Base-by-base conservation (phyloP, 2,113 vertebrate species). In the Notarius quadriscutis region DNA sequence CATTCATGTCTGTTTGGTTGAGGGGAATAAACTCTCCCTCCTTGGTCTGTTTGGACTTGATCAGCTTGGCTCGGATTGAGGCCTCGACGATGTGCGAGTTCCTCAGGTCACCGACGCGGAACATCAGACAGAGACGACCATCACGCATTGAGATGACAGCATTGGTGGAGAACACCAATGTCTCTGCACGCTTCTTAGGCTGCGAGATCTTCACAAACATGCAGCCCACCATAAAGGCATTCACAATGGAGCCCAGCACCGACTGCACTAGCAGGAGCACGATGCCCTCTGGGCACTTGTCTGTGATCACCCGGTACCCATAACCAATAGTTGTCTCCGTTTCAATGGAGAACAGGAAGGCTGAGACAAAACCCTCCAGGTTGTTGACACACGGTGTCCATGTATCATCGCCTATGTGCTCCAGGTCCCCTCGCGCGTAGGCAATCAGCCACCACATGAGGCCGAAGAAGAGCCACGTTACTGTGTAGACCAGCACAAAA, bases 141-240 rank as follows among this genome's bases (percentile, higher is more conserved):
- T 99, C 98, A 88, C 98, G 94, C 95, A 99, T 97, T 77, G 97
- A 99, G 94, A 99, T 98, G 89, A 99, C 98, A 0, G 98, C 97
- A 0, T 97, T 97, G 88, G 97, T 99, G 95, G 98, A 99, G 89
- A 99, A 99, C 87, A 99, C 98, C 90, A 99, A 92, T 34, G 98
- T 99, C 96, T 99, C 98, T 1, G 98, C 98, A 85, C 98, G 96
- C 94, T 99, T 99, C 95, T 99, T 99, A 91, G 98, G 98, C 91
- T 99, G 98, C 2, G 98, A 99, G 93, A 99, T 99, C 95, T 99
- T 99, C 25, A 99, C 98, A 93, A 99, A 99, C 98, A 99, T 99
- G 94, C 98, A 99, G 71, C 98, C 98, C 94, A 99, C 98, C 98
- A 99, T 99, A 95, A 99, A 99, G 81, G 98, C 98, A 30, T 99